Base-by-base conservation (phyloP, 2,888 invertebrate genomes). In the Watsonalla cultraria region DNA sequence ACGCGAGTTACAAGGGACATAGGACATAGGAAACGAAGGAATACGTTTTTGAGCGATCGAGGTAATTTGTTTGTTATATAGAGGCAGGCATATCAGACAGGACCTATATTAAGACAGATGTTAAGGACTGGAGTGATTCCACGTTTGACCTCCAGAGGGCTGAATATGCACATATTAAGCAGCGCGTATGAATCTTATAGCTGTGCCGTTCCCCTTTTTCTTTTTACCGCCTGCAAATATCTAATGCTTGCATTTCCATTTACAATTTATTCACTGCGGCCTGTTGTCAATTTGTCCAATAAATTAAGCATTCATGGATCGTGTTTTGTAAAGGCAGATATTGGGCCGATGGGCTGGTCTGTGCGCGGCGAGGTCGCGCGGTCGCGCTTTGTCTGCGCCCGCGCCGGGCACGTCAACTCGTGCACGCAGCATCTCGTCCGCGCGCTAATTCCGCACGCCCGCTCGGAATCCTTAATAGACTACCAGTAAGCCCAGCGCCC, bases 401-500 rank as follows among this genome's bases (percentile, higher is more conserved):
- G 60, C 59, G 50, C 53, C 56, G 49, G 61, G 14, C 5, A 46
- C 46, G 14, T 24, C 8, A 49, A 49, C 49, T 53, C 11, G 42
- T 53, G 60, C 74, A 70, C 76, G 72, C 79, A 76, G 69, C 74
- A 74, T 77, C 83, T 86, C 84, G 82, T 84, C 80, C 75, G 76
- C 73, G 82, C 72, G 81, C 86, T 89, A 84, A 90, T 89, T 90
- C 89, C 89, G 90, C 67, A 72, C 87, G 80, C 83, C 67, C 78
- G 78, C 68, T 61, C 71, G 65, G 90, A 86, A 89, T 90, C 63
- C 73, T 70, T 89, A 89, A 89, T 87, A 24, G 24, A 24, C 72
- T 72, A 58, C 54, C 46, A 63, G 62, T 67, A 65, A 68, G 61
- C 60, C 48, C 60, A 63, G 58, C 62, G 65, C 60, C 62, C 70